Evolutionary conservation across 2,113 vertebrate genomes (phyloP).

Genomic region (Benitochromis conjunctus): DNA sequence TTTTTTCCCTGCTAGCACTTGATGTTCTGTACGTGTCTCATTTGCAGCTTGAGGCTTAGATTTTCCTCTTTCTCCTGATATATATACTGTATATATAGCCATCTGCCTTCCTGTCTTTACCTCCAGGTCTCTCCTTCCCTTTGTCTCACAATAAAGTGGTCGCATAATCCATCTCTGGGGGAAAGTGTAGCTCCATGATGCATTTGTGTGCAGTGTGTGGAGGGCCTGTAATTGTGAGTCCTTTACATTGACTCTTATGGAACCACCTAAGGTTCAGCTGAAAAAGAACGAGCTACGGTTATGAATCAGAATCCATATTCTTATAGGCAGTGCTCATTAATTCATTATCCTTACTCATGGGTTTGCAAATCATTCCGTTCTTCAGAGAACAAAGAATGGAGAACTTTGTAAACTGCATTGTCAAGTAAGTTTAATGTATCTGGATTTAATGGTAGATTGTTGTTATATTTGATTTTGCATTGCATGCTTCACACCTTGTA

Average conservation of each 20-base stretch:
- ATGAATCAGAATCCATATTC: neutral
- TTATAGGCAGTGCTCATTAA: neutral
- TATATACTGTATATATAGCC: neutral
- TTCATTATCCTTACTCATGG: neutral
- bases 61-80: neutral
- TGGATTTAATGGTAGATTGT: neutral
- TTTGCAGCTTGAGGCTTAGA: conserved; percentile 28
- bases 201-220: conserved; percentile 8
- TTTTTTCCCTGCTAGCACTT: neutral
- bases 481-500: neutral
- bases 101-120: neutral
- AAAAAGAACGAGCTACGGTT: neutral
- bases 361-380: neutral
- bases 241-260: conserved; percentile 13
- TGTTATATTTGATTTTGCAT: neutral
- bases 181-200: conserved; percentile 33
- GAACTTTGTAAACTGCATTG: neutral
- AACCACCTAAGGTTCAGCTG: neutral
- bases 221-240: conserved; percentile 9
- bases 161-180: conserved; percentile 38
- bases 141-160: conserved; percentile 22
- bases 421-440: neutral
- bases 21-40: conserved; percentile 28
- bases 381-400: neutral
- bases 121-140: conserved; percentile 13